These are phyloP conservation scores for Maccullochella peelii DNA, from an alignment of 2,113 vertebrate genomes.

Conservation along the genomic window DNA sequence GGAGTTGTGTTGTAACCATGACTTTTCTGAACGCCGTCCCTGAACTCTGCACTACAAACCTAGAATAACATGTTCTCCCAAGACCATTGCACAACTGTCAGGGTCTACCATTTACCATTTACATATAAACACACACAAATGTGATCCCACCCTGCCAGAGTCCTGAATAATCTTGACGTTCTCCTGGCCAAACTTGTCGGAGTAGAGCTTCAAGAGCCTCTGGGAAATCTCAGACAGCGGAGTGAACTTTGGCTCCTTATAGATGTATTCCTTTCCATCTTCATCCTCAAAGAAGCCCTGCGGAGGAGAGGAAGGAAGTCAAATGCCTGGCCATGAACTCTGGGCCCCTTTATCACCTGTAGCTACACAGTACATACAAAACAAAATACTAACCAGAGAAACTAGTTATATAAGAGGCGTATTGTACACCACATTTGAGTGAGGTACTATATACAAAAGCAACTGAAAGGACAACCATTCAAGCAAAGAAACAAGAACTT, in stretches of 20 bases:
- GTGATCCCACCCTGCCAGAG: slow-evolving; percentile 89
- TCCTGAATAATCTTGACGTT: slow-evolving; percentile 99
- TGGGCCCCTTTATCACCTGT: not conserved
- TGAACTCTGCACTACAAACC: not conserved
- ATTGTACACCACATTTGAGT: not conserved
- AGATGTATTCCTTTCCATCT: slow-evolving; percentile 99
- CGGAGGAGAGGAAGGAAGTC: not conserved
- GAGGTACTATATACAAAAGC: not conserved
- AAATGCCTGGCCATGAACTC: not conserved
- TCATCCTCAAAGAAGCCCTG: slow-evolving; percentile 98
- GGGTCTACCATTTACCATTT: not conserved
- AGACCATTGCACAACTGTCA: not conserved
- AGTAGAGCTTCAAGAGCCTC: slow-evolving; percentile 96
- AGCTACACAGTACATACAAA: not conserved
- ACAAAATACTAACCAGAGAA: not conserved
- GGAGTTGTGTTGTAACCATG: not conserved
- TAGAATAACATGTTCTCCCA: not conserved
- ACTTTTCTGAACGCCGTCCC: not conserved
- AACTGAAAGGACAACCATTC: not conserved
- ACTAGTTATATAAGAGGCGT: not conserved
- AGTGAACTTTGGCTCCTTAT: slow-evolving; percentile 98
- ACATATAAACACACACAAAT: not conserved
- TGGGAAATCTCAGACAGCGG: slow-evolving; percentile 97
- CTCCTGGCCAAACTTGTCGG: slow-evolving; percentile 96
- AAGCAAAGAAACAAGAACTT: not conserved